Evolutionary conservation across 2,888 invertebrate genomes (phyloP).

Genomic region (Pammene aurita): DNA sequence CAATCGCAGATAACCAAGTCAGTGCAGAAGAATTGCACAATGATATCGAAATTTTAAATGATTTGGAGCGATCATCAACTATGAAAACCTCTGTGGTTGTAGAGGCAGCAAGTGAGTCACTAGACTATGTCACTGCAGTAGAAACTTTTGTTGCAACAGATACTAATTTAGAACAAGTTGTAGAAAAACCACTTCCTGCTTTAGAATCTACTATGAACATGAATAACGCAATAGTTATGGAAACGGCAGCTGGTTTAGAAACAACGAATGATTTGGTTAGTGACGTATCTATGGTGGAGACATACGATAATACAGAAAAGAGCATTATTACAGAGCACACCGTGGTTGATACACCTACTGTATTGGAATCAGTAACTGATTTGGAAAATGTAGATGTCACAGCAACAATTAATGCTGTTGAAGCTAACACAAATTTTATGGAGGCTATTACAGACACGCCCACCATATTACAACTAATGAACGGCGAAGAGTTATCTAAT

Average conservation of each 20-base stretch:
- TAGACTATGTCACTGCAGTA: neutral
- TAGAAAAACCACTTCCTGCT: neutral
- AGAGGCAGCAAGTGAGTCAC: neutral
- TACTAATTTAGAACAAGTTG: neutral
- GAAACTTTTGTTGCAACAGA: neutral
- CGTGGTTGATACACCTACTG: neutral
- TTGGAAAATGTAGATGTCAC: neutral
- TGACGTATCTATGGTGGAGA: neutral
- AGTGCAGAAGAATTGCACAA: neutral
- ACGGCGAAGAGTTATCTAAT: neutral
- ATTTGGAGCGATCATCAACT: neutral
- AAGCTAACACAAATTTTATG: neutral
- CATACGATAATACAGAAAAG: neutral
- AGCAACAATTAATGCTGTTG: neutral
- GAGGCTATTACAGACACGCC: neutral
- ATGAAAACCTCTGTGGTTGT: neutral
- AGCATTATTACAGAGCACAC: neutral
- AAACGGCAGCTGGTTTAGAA: constrained; percentile 1
- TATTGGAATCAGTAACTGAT: neutral
- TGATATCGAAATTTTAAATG: neutral
- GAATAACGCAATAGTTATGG: neutral
- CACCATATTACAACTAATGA: neutral
- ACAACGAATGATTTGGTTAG: neutral
- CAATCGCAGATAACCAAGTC: neutral
- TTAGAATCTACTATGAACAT: neutral